phyloP scores from a whole-genome alignment of 2,888 invertebrate species.

The Tinea semifulvella region DNA sequence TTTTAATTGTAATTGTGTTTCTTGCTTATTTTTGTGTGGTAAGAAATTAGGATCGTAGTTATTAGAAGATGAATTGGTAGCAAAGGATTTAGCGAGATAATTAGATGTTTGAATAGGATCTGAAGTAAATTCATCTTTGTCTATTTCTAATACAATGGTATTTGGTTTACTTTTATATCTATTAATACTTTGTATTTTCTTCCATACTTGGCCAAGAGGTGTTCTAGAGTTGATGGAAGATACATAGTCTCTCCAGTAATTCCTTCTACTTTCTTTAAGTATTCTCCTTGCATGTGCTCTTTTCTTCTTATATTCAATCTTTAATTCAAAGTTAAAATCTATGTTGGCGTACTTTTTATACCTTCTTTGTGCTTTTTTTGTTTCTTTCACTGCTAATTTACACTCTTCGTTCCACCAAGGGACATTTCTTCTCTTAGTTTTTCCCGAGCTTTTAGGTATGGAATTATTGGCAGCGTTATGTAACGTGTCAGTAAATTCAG shows the following conservation, averaged over 20 bases:
- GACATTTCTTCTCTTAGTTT: constrained; percentile 10
- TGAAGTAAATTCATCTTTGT: neutral
- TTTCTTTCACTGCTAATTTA: constrained; percentile 13
- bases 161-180: neutral
- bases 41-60: constrained; percentile 17
- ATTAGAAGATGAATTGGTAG: constrained; percentile 16
- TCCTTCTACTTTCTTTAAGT: constrained; percentile 14
- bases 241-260: constrained; percentile 15
- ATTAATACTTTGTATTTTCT: constrained; percentile 14
- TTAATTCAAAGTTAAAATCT: constrained; percentile 13
- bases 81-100: constrained; percentile 16
- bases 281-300: constrained; percentile 12
- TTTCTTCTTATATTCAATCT: constrained; percentile 15
- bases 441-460: constrained; percentile 12
- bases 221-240: constrained; percentile 16
- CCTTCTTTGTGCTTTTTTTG: constrained; percentile 11
- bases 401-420: constrained; percentile 14
- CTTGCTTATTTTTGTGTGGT: constrained; percentile 1
- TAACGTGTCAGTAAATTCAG: constrained; percentile 14
- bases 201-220: constrained; percentile 15
- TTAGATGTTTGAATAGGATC: neutral
- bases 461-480: constrained; percentile 14
- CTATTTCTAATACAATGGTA: constrained; percentile 3
- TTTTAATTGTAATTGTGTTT: neutral
- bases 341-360: constrained; percentile 14